Evolutionary conservation across 2,113 vertebrate species (phyloP).

Genomic region (Ictalurus punctatus): DNA sequence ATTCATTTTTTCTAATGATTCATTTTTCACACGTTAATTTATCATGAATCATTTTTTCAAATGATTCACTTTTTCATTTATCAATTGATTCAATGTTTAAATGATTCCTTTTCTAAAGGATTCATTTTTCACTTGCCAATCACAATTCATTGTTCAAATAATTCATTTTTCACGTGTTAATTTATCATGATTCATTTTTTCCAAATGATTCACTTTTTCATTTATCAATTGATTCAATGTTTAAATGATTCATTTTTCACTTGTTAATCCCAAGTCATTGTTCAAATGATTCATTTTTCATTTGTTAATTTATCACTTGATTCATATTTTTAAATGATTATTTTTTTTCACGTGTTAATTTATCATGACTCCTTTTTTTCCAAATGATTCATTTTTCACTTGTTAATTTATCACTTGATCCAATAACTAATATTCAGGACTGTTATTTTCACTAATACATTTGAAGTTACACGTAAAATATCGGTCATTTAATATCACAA

Average conservation of each 20-base stretch:
- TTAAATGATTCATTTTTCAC: neutral
- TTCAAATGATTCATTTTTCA: too few species aligned
- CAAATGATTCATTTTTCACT: neutral
- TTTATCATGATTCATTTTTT: neutral
- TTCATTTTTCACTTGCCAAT: neutral
- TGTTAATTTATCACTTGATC: neutral
- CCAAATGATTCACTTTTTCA: neutral
- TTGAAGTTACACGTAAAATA: neutral
- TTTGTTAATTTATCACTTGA: too few species aligned
- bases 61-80: neutral
- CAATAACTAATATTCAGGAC: neutral
- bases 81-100: neutral
- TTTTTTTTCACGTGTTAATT: neutral
- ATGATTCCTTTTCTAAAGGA: too few species aligned
- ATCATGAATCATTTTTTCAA: neutral
- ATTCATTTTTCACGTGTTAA: too few species aligned
- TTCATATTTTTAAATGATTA: neutral
- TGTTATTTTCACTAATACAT: neutral
- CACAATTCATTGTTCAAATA: too few species aligned
- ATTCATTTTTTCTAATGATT: neutral
- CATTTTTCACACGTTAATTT: neutral
- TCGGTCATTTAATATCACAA: neutral
- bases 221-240: neutral
- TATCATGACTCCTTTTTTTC: neutral
- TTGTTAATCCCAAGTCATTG: too few species aligned